phyloP scores from a whole-genome alignment of 2,113 vertebrate species.

The Otus sunia region DNA sequence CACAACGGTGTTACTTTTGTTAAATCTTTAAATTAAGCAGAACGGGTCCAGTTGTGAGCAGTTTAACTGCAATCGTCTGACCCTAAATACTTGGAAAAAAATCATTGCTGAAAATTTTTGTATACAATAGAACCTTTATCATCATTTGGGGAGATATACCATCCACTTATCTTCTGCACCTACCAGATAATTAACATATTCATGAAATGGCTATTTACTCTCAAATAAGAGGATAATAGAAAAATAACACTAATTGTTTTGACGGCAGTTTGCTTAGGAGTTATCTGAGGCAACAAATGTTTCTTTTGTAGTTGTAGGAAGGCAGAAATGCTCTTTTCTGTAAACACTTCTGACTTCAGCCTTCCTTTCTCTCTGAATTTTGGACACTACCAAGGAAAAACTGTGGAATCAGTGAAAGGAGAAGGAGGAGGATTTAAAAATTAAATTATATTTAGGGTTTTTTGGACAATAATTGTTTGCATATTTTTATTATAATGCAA shows the following conservation, averaged over 20 bases:
- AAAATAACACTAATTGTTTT: constrained; percentile 88
- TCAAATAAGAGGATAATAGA: constrained; percentile 79
- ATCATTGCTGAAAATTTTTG: constrained; percentile 30
- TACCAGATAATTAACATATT: constrained; percentile 81
- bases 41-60: background rate
- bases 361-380: constrained; percentile 38
- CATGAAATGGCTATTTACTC: constrained; percentile 82
- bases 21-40: constrained; percentile 1
- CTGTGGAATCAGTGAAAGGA: background rate
- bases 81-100: background rate
- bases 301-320: constrained; percentile 73
- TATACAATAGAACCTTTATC: constrained; percentile 66
- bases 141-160: constrained; percentile 39
- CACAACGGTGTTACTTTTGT: background rate
- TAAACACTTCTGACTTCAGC: constrained; percentile 62
- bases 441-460: background rate
- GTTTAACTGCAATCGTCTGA: background rate
- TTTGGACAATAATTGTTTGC: background rate
- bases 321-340: constrained; percentile 20
- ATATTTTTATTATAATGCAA: background rate
- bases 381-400: constrained; percentile 10
- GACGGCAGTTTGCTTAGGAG: constrained; percentile 77
- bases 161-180: constrained; percentile 73
- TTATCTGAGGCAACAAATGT: constrained; percentile 79
- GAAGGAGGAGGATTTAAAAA: background rate